Conservation (phyloP, 2,888 invertebrate species). For the Cremastinae sp. region DNA sequence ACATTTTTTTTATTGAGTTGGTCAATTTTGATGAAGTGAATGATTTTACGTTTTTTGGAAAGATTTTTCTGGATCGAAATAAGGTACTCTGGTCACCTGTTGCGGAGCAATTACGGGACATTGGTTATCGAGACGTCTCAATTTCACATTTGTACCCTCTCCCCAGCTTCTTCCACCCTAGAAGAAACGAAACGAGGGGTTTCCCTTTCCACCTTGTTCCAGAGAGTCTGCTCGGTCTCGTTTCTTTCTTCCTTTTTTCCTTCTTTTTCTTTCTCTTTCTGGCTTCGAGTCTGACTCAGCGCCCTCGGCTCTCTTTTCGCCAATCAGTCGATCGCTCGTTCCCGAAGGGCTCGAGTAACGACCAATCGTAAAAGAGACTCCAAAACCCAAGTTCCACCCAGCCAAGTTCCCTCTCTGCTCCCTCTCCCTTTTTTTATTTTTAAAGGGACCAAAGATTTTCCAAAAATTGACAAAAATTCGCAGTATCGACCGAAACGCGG, state of each 20-base stretch:
- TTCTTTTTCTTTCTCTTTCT: conserved; percentile 38
- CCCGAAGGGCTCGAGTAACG: conserved; percentile 44
- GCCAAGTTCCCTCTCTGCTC: conserved; percentile 52
- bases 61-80: conserved; percentile 31
- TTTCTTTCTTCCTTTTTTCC: conserved; percentile 28
- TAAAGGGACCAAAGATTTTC: conserved; percentile 63
- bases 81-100: conserved; percentile 75
- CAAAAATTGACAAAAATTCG: conserved; percentile 67
- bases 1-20: too few relatives aligned
- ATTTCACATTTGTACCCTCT: conserved; percentile 74
- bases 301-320: conserved; percentile 52
- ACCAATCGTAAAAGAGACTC: conserved; percentile 62
- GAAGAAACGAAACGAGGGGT: conserved; percentile 63
- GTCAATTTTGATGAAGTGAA: conserved; percentile 32
- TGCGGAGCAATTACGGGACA: conserved; percentile 75
- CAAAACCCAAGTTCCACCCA: conserved; percentile 19
- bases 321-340: conserved; percentile 56
- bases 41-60: conserved; percentile 32
- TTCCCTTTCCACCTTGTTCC: conserved; percentile 60
- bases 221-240: conserved; percentile 39
- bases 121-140: conserved; percentile 78
- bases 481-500: conserved; percentile 59
- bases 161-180: conserved; percentile 34
- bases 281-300: conserved; percentile 42
- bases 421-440: conserved; percentile 26